A percentile compares a stretch with the other conserved stretches of the same genome.
phyloP scores from a whole-genome alignment of 1,140 invertebrate genomes.

The Drosophila bocqueti region DNA sequence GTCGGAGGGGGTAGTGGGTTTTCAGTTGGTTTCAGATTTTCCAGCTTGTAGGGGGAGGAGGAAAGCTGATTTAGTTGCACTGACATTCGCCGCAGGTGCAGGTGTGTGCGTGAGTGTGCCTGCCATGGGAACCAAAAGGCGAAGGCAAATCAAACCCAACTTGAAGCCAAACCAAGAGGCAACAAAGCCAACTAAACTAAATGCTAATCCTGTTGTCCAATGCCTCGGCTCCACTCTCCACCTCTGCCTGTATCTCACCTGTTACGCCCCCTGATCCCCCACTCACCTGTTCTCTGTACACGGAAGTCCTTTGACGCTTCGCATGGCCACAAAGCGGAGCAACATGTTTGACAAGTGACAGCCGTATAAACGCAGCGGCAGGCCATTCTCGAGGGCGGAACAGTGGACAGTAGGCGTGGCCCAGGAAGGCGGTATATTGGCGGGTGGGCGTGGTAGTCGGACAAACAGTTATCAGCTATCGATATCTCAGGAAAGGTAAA shows the following conservation, averaged over 20 bases:
- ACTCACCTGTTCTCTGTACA: neutral
- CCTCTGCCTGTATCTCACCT: neutral
- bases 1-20: too few relatives aligned
- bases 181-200: slow-evolving; percentile 66
- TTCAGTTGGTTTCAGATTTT: neutral
- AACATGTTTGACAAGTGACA: slow-evolving; percentile 74
- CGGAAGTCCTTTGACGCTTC: slow-evolving; percentile 44
- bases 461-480: slow-evolving; percentile 16
- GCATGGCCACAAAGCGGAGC: slow-evolving; percentile 54
- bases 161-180: slow-evolving; percentile 19
- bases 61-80: slow-evolving; percentile 39
- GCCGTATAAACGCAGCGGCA: slow-evolving; percentile 27
- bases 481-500: slow-evolving; percentile 6
- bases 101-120: neutral
- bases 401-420: slow-evolving; percentile 23
- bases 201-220: slow-evolving; percentile 56
- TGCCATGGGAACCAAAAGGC: slow-evolving; percentile 21
- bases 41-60: neutral
- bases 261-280: neutral
- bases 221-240: neutral
- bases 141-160: slow-evolving; percentile 34
- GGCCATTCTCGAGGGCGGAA: slow-evolving; percentile 1
- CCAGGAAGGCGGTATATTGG: neutral
- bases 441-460: slow-evolving; percentile 1
- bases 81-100: slow-evolving; percentile 46